Conservation (phyloP, 2,797 vertebrate genomes). For the Eulemur rubriventer region DNA sequence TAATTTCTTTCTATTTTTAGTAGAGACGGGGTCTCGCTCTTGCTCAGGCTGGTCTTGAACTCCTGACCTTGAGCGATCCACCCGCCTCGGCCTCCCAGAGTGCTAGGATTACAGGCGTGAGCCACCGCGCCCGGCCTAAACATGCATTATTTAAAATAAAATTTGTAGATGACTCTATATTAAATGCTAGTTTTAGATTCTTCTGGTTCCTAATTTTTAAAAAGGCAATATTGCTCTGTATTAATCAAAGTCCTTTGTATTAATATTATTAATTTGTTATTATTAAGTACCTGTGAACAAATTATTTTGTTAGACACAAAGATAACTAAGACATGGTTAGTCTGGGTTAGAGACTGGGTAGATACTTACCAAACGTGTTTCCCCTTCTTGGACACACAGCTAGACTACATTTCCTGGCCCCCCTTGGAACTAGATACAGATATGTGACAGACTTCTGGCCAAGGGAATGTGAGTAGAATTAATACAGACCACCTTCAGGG, state of each 20-base stretch:
- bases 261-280: background rate
- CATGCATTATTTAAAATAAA: background rate
- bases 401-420: background rate
- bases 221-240: background rate
- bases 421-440: background rate
- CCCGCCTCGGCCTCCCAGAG: no score
- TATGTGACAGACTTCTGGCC: background rate
- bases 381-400: background rate
- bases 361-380: background rate
- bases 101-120: no score
- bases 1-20: no score
- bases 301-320: background rate
- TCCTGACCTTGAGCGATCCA: no score
- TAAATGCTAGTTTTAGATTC: constrained; percentile 31
- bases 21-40: no score
- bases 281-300: background rate
- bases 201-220: background rate
- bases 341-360: background rate
- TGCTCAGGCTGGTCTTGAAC: no score
- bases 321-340: background rate
- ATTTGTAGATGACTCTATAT: background rate
- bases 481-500: background rate
- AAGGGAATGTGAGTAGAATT: background rate
- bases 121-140: no score
- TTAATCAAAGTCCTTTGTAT: background rate